These are phyloP conservation scores for Odontesthes bonariensis DNA, from an alignment of 2,113 vertebrate species.

Conservation along the genomic window DNA sequence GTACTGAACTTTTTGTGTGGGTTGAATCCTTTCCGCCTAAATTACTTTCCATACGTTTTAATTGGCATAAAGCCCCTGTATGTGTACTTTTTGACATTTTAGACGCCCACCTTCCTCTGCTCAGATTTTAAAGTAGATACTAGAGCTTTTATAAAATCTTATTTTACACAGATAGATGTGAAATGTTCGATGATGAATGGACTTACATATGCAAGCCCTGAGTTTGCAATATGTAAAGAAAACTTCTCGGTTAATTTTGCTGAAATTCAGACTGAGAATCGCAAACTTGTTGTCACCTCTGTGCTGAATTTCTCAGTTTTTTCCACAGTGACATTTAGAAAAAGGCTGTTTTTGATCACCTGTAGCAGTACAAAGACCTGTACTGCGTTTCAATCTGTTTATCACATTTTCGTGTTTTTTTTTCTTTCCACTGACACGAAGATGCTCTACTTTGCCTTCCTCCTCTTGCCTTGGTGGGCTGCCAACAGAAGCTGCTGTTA, in stretches of 20 bases:
- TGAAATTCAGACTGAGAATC: constrained; percentile 27
- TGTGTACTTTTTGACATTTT: constrained; percentile 36
- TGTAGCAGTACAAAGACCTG: constrained; percentile 43
- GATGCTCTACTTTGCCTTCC: constrained; percentile 20
- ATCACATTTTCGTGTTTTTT: constrained; percentile 35
- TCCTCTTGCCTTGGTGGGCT: constrained; percentile 36
- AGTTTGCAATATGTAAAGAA: neutral
- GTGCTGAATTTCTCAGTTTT: constrained; percentile 27
- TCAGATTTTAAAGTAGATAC: neutral
- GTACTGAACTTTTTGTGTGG: constrained; percentile 36
- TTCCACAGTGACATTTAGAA: constrained; percentile 71
- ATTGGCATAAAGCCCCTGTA: constrained; percentile 28
- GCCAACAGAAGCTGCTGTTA: neutral
- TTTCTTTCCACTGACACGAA: constrained; percentile 49
- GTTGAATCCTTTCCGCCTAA: constrained; percentile 53
- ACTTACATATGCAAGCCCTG: neutral
- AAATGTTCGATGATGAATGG: neutral
- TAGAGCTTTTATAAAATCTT: neutral
- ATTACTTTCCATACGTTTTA: constrained; percentile 41
- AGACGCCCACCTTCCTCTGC: constrained; percentile 29
- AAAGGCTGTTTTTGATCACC: constrained; percentile 55
- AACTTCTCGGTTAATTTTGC: neutral
- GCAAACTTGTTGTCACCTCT: constrained; percentile 16
- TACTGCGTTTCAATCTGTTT: constrained; percentile 56
- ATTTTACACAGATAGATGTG: neutral